These are phyloP conservation scores for Eclectus roratus DNA, from an alignment of 2,113 vertebrate genomes.

Conservation along the genomic window DNA sequence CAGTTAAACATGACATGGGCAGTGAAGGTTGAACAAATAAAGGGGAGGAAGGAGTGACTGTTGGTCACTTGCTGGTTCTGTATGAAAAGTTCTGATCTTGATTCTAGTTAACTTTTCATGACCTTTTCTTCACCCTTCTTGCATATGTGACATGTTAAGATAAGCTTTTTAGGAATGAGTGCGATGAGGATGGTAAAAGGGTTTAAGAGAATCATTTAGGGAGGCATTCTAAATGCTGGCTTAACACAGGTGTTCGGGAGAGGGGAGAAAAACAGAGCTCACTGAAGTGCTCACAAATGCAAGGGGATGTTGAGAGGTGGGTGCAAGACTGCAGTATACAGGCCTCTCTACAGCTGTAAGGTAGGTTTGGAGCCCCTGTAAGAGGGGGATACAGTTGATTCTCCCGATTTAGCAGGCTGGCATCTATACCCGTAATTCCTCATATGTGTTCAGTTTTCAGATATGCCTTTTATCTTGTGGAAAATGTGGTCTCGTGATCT, in stretches of 20 bases:
- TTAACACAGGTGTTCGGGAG: not conserved
- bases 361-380: not conserved
- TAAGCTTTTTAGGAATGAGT: constrained; percentile 13
- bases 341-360: not conserved
- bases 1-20: not conserved
- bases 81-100: not conserved
- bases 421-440: not conserved
- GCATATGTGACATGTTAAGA: not conserved
- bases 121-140: constrained; percentile 14
- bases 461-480: not conserved
- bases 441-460: not conserved
- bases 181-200: not conserved
- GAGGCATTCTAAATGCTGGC: not conserved
- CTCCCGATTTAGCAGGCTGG: not conserved
- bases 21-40: constrained; percentile 17
- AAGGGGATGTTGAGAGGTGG: not conserved
- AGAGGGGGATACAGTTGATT: not conserved
- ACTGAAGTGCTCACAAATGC: not conserved
- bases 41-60: constrained; percentile 1
- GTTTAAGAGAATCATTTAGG: not conserved
- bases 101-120: not conserved
- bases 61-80: not conserved
- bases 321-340: not conserved
- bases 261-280: not conserved
- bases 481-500: not conserved